Base-by-base conservation (phyloP, 23 tunicate genomes). In the Clavelina lepadiformis region DNA sequence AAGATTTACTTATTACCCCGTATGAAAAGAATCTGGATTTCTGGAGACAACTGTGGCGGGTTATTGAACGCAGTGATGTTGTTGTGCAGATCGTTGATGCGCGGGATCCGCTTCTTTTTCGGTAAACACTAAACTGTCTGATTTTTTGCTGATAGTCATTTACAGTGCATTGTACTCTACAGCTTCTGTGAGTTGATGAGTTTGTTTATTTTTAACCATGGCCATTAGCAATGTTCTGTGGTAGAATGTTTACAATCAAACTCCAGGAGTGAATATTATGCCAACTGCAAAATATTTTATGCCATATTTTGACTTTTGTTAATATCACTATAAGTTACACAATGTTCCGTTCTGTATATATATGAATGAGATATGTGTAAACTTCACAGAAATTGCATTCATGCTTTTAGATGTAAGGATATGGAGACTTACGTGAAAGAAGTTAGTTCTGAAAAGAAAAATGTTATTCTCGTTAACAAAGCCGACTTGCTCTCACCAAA, bases 21-120 rank as follows among this genome's bases (percentile, higher is more conserved):
- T 93, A 83, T 68, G 98, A 93, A 37, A 93, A 93, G 41, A 93
- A 93, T 56, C 55, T 93, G 71, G 98, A 93, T 31, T 93, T 93
- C 38, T 93, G 98, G 98, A 51, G 98, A 58, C 98, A 93, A 74
- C 65, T 93, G 57, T 93, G 98, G 98, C 41, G 98, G 19, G 98
- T 93, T 30, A 76, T 93, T 44, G 98, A 93, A 54, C 52, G 98
- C 36, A 83, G 88, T 73, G 87, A 93, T 46, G 95, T 93, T 18
- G 56, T 93, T 2, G 98, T 85, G 7, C 98, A 93, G 54, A 79
- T 93, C 37, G 98, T 93, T 28, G 98, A 93, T 73, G 98, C 98
- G 4, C 54, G 98, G 36, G 73, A 79, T 37, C 98, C 98, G 28
- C 69, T 93, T 20, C 46, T 85, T 23, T 93, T 82, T 45, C 63